Evolutionary conservation across 2,113 vertebrate species (phyloP).

Genomic region (Limnothrissa miodon): DNA sequence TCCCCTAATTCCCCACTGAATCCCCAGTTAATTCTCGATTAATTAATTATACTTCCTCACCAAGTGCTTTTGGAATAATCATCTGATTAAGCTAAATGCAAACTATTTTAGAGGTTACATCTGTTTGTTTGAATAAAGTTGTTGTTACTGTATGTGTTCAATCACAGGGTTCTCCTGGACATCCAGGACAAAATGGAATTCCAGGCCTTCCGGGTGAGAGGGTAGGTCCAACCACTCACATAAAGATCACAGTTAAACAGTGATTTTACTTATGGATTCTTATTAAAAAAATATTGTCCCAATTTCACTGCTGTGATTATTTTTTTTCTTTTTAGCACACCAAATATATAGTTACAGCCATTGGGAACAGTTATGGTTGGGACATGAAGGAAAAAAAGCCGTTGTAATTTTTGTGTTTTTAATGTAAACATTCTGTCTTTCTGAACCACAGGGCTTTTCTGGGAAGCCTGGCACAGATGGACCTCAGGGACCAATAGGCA

Average conservation of each 20-base stretch:
- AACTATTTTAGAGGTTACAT: background rate
- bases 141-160: slow-evolving; percentile 21
- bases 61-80: background rate
- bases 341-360: background rate
- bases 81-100: background rate
- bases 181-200: slow-evolving; percentile 63
- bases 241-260: background rate
- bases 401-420: background rate
- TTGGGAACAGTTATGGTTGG: background rate
- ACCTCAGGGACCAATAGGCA: slow-evolving; percentile 74
- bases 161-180: slow-evolving; percentile 68
- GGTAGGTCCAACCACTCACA: slow-evolving; percentile 56
- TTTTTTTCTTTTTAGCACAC: background rate
- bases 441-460: slow-evolving; percentile 67
- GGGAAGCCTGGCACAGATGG: slow-evolving; percentile 72
- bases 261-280: background rate
- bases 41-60: background rate
- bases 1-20: background rate
- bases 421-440: slow-evolving; percentile 20
- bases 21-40: too few species aligned
- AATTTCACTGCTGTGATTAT: background rate
- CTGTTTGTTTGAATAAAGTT: background rate
- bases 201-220: slow-evolving; percentile 61
- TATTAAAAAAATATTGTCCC: background rate
- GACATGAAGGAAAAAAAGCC: background rate